Conservation (phyloP, 2,113 vertebrate species). For the Ginglymostoma cirratum region DNA sequence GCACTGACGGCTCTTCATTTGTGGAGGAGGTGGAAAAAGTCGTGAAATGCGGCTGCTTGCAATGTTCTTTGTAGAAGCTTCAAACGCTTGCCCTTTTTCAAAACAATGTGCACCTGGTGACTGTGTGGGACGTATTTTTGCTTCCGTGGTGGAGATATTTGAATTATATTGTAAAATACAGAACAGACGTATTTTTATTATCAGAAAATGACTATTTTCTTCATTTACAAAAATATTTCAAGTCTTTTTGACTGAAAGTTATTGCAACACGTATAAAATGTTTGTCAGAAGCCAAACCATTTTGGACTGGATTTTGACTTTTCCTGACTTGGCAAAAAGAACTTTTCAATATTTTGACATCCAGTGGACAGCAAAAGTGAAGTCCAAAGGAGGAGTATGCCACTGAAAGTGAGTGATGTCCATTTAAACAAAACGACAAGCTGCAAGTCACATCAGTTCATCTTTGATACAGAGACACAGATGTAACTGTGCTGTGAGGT, state of each 20-base stretch:
- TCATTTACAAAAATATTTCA: slow-evolving; percentile 57
- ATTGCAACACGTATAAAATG: not conserved
- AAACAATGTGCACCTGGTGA: slow-evolving; percentile 57
- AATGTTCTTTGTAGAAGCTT: slow-evolving; percentile 72
- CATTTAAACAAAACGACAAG: not conserved
- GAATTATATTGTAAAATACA: slow-evolving; percentile 99
- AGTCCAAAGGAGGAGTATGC: not conserved
- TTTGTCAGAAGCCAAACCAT: slow-evolving; percentile 28
- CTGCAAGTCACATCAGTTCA: slow-evolving; percentile 1
- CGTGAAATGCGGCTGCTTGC: slow-evolving; percentile 89
- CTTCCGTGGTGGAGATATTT: slow-evolving; percentile 90
- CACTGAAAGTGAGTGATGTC: not conserved
- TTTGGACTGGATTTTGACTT: slow-evolving; percentile 22
- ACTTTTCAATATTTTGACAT: not conserved
- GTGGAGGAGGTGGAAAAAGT: slow-evolving; percentile 96
- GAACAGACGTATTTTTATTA: slow-evolving; percentile 99
- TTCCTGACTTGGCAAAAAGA: not conserved
- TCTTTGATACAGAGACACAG: slow-evolving; percentile 9
- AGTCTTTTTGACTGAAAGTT: slow-evolving; percentile 46
- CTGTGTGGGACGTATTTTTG: slow-evolving; percentile 78
- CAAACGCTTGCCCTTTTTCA: slow-evolving; percentile 46
- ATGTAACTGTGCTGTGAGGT: slow-evolving; percentile 14
- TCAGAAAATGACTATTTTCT: slow-evolving; percentile 79
- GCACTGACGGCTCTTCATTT: slow-evolving; percentile 93
- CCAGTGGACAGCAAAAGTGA: not conserved